Evolutionary conservation across 2,113 vertebrate species (phyloP), one percentile per base, ranked within the genome.

Genomic region (Speoplatyrhinus poulsoni): DNA sequence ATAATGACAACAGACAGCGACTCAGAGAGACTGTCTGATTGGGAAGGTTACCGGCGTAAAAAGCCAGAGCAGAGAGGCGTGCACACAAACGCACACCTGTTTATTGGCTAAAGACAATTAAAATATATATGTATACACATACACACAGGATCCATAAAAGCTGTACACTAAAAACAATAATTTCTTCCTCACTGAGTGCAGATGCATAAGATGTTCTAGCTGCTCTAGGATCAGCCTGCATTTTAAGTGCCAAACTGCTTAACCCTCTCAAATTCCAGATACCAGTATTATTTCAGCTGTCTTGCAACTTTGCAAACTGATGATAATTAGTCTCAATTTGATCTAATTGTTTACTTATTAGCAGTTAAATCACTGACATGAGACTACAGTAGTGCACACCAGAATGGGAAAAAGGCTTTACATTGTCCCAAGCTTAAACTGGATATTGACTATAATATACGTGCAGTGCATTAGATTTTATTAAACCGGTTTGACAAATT

Each of bases 41-140:
- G 46, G 78, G 87, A 87, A 88, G 87, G 89, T 89, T 89, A 86
- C 86, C 84, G 79, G 85, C 85, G 84, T 87, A 54, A 82, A 82
- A 12, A 70, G 62, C 3, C n/a, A 59, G 60, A 57, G 26, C 26
- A 26, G 61, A 63, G 70, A 76, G 54, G 55, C 57, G 41, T 63
- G 17, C 62, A 60, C 36, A 67, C 53, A 64, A 49, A 62, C 67
- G 70, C 67, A 81, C 62, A 50, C 72, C 12, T 50, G 13, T 52
- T 48, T 69, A 59, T 61, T n/a, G 57, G 67, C 52, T 65, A 55
- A 48, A 60, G 53, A 67, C 73, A 79, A 78, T 69, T 12, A 49
- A 68, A 60, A n/a, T 26, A 26, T 26, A 26, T 26, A 26, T 26
- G 2, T 26, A 49, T 26, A 26, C 2, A 26, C 2, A 26, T 26